Conservation (phyloP, 2,888 invertebrate genomes). For the Plagodis pulveraria region DNA sequence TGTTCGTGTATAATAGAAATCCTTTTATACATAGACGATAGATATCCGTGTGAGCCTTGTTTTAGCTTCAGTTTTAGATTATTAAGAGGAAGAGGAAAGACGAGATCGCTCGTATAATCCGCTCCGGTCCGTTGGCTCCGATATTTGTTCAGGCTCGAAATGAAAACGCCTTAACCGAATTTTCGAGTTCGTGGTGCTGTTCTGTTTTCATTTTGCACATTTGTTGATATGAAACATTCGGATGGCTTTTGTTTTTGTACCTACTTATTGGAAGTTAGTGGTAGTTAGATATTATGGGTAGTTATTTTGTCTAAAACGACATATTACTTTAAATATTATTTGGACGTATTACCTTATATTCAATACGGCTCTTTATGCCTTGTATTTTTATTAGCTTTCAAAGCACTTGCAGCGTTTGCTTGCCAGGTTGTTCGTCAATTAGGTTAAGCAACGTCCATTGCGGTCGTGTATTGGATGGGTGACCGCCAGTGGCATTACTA, state of each 20-base stretch:
- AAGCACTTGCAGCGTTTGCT: too few relatives aligned
- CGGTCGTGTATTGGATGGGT: too few relatives aligned
- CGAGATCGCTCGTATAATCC: slow-evolving; percentile 11
- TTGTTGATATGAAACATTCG: slow-evolving; percentile 15
- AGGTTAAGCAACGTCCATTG: too few relatives aligned
- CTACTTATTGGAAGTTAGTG: too few relatives aligned
- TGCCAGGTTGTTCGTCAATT: too few relatives aligned
- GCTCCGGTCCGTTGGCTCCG: slow-evolving; percentile 12
- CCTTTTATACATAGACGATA: background rate
- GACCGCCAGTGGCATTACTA: too few relatives aligned
- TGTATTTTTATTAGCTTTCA: too few relatives aligned
- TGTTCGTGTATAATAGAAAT: background rate
- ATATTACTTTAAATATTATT: too few relatives aligned
- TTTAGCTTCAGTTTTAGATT: slow-evolving; percentile 11
- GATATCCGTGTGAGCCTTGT: background rate
- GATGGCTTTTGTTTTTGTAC: background rate
- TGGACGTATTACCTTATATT: too few relatives aligned
- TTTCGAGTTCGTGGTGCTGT: slow-evolving; percentile 11
- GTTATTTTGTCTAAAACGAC: too few relatives aligned
- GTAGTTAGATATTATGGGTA: too few relatives aligned
- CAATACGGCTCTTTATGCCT: too few relatives aligned
- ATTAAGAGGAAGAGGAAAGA: slow-evolving; percentile 4
- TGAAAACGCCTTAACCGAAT: slow-evolving; percentile 24
- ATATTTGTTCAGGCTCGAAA: slow-evolving; percentile 26
- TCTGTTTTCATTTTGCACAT: slow-evolving; percentile 22